Evolutionary conservation across 2,797 vertebrate genomes (phyloP).

Genomic region (Microctenopoma stevenorrisi): DNA sequence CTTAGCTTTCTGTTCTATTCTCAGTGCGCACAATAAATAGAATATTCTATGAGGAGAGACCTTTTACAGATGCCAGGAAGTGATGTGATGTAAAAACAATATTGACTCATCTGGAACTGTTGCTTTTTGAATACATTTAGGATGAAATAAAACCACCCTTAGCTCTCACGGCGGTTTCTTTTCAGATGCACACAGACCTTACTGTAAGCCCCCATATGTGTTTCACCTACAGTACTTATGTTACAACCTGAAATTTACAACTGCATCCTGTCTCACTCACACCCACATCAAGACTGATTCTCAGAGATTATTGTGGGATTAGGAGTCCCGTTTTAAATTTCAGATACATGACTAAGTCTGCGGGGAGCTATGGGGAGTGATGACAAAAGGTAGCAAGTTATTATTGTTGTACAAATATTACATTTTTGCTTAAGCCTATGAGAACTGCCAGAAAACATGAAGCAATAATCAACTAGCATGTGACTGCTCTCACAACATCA

Average conservation of each 20-base stretch:
- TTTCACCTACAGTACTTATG: background rate
- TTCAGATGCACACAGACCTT: background rate
- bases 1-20: constrained; percentile 47
- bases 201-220: background rate
- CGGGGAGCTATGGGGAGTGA: background rate
- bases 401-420: background rate
- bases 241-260: constrained; percentile 7
- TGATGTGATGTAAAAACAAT: constrained; percentile 27
- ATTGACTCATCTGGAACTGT: constrained; percentile 40
- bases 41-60: constrained; percentile 49
- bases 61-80: constrained; percentile 32
- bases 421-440: background rate
- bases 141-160: constrained; percentile 2
- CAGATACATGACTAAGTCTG: background rate
- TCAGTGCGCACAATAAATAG: constrained; percentile 51
- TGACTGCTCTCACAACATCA: constrained; percentile 22
- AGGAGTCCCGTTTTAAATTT: no score
- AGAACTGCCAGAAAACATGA: constrained; percentile 1
- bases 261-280: background rate
- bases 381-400: background rate
- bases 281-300: constrained; percentile 12
- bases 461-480: constrained; percentile 13
- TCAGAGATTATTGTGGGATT: background rate
- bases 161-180: background rate
- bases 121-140: constrained; percentile 10